Conservation (phyloP, 2,113 vertebrate species). For the Ptychochromis oligacanthus region DNA sequence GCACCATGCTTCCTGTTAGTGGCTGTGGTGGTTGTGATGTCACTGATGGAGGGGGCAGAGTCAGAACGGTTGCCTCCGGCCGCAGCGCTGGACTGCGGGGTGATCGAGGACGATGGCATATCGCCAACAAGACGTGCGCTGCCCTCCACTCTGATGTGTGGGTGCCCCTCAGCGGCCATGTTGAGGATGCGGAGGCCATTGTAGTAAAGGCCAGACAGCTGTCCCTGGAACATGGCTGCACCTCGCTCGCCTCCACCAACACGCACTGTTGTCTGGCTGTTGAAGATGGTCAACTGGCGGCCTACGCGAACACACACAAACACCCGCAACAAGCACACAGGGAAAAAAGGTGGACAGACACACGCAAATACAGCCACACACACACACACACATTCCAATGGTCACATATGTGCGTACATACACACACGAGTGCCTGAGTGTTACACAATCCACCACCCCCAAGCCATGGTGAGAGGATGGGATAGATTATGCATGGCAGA, state of each 20-base stretch:
- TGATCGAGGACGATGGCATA: slow-evolving; percentile 97
- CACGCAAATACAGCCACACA: slow-evolving; percentile 23
- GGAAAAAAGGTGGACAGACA: slow-evolving; percentile 43
- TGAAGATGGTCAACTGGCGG: slow-evolving; percentile 99
- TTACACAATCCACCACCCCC: slow-evolving; percentile 72
- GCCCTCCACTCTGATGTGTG: slow-evolving; percentile 95
- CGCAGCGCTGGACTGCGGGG: slow-evolving; percentile 95
- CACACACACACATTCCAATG: slow-evolving; percentile 63
- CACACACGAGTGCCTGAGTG: slow-evolving; percentile 68
- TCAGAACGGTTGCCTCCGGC: slow-evolving; percentile 96
- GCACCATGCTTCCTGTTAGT: slow-evolving; percentile 92
- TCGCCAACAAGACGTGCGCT: slow-evolving; percentile 97
- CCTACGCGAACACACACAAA: slow-evolving; percentile 83
- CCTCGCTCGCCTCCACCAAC: slow-evolving; percentile 91
- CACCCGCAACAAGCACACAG: slow-evolving; percentile 17
- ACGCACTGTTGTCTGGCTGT: slow-evolving; percentile 99
- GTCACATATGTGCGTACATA: slow-evolving; percentile 65
- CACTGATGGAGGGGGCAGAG: slow-evolving; percentile 93
- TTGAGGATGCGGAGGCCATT: slow-evolving; percentile 99
- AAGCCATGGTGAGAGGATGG: slow-evolving; percentile 72
- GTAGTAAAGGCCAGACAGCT: slow-evolving; percentile 99
- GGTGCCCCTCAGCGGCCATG: slow-evolving; percentile 97
- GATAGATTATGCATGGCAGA: slow-evolving; percentile 72
- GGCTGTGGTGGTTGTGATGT: slow-evolving; percentile 96
- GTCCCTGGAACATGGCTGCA: slow-evolving; percentile 95